A percentile compares a stretch with the other conserved stretches of the same genome.
Conservation (phyloP, 2,113 vertebrate species). For the Pelusios castaneus region DNA sequence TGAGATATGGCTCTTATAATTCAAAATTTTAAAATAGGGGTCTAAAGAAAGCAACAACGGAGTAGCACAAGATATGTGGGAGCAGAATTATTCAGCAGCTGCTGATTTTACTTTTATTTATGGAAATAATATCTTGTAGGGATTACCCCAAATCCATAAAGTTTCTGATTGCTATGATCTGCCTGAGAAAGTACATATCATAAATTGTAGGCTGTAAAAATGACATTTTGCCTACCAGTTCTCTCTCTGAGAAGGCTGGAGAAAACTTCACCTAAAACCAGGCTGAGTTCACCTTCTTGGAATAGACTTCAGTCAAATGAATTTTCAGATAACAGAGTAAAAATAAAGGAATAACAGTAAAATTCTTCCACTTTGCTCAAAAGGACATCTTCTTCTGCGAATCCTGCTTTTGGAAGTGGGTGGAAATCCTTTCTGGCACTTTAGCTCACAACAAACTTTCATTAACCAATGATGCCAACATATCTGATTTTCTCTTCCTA, state of each 20-base stretch:
- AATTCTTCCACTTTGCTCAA: slow-evolving; percentile 27
- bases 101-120: slow-evolving; percentile 47
- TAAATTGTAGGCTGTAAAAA: slow-evolving; percentile 43
- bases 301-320: slow-evolving; percentile 29
- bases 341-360: neutral
- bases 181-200: neutral
- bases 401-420: neutral
- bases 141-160: slow-evolving; percentile 39
- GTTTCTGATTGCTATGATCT: slow-evolving; percentile 26
- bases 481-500: neutral
- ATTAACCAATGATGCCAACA: neutral
- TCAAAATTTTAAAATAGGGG: neutral
- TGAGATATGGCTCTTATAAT: neutral
- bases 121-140: slow-evolving; percentile 28
- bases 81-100: slow-evolving; percentile 24
- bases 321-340: slow-evolving; percentile 37
- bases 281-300: slow-evolving; percentile 23
- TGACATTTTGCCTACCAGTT: slow-evolving; percentile 31
- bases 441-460: neutral
- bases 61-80: neutral
- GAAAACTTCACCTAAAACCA: neutral
- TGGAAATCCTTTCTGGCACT: neutral
- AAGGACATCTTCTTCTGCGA: slow-evolving; percentile 15
- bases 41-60: neutral
- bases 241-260: slow-evolving; percentile 37